Evolutionary conservation across 2,888 invertebrate species (phyloP).

Genomic region (Ceramica pisi): DNA sequence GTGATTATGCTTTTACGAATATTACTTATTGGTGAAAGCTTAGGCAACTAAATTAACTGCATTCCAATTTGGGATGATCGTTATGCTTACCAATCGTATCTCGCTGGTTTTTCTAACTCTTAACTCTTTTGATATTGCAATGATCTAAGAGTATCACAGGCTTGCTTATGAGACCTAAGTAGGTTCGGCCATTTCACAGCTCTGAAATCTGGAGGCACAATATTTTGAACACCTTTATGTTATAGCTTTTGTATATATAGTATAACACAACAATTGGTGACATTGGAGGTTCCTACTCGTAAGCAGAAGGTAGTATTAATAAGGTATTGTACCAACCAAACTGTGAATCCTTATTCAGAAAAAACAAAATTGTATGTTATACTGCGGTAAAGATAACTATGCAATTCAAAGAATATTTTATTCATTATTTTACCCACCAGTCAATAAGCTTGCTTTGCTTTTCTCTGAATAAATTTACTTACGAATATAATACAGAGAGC

Average conservation of each 20-base stretch:
- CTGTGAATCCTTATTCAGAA: background rate
- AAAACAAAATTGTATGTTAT: slow-evolving; percentile 19
- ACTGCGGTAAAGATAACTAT: no score
- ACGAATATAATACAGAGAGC: slow-evolving; percentile 41
- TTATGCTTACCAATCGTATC: background rate
- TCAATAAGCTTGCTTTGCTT: slow-evolving; percentile 22
- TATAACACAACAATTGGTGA: background rate
- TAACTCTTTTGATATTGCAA: background rate
- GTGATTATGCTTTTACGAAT: slow-evolving; percentile 16
- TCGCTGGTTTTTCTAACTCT: background rate
- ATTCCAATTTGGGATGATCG: background rate
- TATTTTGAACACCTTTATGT: background rate
- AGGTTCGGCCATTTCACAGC: background rate
- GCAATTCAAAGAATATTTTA: slow-evolving; percentile 21
- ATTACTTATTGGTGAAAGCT: background rate
- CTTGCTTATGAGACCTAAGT: no score
- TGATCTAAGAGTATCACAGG: no score
- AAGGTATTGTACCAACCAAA: background rate
- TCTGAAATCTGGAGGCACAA: background rate
- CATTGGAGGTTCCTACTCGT: background rate
- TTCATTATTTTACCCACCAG: slow-evolving; percentile 20
- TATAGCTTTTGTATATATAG: no score
- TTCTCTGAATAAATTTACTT: slow-evolving; percentile 40
- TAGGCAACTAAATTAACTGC: background rate
- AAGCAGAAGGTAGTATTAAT: no score